Percentiles rank a stretch among this genome's conserved stretches.
Conservation (phyloP, 2,113 vertebrate genomes). For the Psephotus haematonotus region DNA sequence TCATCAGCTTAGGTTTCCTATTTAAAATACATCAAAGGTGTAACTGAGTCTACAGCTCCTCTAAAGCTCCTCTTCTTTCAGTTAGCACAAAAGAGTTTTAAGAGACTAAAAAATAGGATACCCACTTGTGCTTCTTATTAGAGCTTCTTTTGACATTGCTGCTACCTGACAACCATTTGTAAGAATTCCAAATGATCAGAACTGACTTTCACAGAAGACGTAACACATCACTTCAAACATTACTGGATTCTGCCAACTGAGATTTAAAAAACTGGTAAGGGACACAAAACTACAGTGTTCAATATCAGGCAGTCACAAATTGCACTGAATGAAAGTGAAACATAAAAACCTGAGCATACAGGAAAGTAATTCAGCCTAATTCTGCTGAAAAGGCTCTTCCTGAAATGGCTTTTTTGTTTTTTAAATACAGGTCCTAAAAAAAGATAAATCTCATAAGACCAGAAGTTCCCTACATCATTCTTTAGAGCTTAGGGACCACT, state of each 20-base stretch:
- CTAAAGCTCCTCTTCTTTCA: neutral
- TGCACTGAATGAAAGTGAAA: neutral
- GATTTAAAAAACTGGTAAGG: neutral
- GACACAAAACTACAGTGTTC: neutral
- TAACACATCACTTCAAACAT: neutral
- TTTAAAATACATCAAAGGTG: neutral
- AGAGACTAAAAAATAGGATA: neutral
- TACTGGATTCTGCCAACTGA: neutral
- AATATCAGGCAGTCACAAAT: neutral
- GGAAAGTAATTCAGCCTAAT: neutral
- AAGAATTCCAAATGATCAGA: neutral
- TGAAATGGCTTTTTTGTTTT: neutral
- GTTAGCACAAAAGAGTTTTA: neutral
- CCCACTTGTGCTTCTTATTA: neutral
- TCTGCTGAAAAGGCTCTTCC: neutral
- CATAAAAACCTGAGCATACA: neutral
- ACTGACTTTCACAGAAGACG: neutral
- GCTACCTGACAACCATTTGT: neutral
- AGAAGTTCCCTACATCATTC: neutral
- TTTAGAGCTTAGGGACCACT: neutral
- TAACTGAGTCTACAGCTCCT: neutral
- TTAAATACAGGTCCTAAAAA: neutral
- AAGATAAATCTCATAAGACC: neutral
- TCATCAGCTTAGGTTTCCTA: neutral
- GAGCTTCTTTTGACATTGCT: neutral